phyloP scores from a whole-genome alignment of 2,888 invertebrate genomes.

The Nyleta sp. region DNA sequence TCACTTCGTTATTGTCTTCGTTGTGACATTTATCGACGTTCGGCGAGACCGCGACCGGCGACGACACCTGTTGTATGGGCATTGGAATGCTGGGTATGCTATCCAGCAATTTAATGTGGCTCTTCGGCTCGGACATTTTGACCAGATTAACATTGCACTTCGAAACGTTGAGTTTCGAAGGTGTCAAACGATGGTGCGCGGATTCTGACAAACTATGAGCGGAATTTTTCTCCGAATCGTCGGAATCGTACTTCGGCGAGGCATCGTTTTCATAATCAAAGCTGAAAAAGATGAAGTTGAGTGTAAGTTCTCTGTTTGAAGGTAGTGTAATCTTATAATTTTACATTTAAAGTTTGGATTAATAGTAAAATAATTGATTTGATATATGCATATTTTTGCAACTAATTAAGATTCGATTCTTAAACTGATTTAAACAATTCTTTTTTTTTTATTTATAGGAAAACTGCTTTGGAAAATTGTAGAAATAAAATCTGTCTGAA shows the following conservation, averaged over 20 bases:
- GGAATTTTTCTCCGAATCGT: slow-evolving; percentile 69
- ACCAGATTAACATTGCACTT: slow-evolving; percentile 78
- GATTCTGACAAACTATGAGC: slow-evolving; percentile 60
- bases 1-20: slow-evolving; percentile 71
- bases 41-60: slow-evolving; percentile 70
- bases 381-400: no score
- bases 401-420: no score
- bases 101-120: slow-evolving; percentile 78
- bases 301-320: neutral
- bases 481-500: no score
- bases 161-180: slow-evolving; percentile 72
- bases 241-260: slow-evolving; percentile 59
- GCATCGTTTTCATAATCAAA: slow-evolving; percentile 66
- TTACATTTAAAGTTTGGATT: no score
- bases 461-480: no score
- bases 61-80: slow-evolving; percentile 72
- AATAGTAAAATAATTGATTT: no score
- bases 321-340: neutral
- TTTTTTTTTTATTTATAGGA: no score
- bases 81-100: slow-evolving; percentile 78
- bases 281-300: slow-evolving; percentile 56
- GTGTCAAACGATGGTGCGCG: slow-evolving; percentile 50
- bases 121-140: slow-evolving; percentile 77
- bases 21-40: slow-evolving; percentile 70
- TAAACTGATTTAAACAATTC: no score